Evolutionary conservation across 2,888 invertebrate species (phyloP).

Genomic region (Mamestra brassicae): DNA sequence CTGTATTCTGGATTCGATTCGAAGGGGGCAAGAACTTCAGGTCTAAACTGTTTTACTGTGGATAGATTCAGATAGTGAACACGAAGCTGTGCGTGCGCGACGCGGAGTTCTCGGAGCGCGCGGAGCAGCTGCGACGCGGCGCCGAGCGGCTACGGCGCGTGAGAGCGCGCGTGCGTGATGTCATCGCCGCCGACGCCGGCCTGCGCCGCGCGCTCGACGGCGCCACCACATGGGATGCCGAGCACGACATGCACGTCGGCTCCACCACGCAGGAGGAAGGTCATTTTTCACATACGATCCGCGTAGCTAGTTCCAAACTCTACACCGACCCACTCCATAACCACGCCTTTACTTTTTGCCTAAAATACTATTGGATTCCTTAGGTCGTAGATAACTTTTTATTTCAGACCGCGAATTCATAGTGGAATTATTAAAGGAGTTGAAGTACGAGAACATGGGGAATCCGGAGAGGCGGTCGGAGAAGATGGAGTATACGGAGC

Average conservation of each 20-base stretch:
- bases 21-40: background rate
- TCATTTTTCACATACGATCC: conserved; percentile 43
- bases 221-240: conserved; percentile 66
- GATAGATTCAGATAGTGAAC: conserved; percentile 83
- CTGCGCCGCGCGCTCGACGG: conserved; percentile 70
- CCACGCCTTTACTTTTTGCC: conserved; percentile 2
- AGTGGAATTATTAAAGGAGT: conserved; percentile 78
- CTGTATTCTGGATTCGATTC: background rate
- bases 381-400: conserved; percentile 39
- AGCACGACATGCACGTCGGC: conserved; percentile 63
- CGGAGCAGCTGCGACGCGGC: conserved; percentile 73
- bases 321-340: background rate
- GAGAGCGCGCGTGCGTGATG: conserved; percentile 77
- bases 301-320: background rate
- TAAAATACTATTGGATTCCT: conserved; percentile 22
- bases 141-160: conserved; percentile 75
- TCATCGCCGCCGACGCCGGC: conserved; percentile 77
- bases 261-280: conserved; percentile 74
- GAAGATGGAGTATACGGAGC: conserved; percentile 73
- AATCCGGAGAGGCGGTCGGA: conserved; percentile 68
- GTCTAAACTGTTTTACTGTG: background rate
- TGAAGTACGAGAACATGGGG: conserved; percentile 74
- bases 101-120: conserved; percentile 78
- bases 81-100: conserved; percentile 82
- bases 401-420: conserved; percentile 80